phyloP scores from a whole-genome alignment of 2,113 vertebrate genomes.

The Eurypyga helias region DNA sequence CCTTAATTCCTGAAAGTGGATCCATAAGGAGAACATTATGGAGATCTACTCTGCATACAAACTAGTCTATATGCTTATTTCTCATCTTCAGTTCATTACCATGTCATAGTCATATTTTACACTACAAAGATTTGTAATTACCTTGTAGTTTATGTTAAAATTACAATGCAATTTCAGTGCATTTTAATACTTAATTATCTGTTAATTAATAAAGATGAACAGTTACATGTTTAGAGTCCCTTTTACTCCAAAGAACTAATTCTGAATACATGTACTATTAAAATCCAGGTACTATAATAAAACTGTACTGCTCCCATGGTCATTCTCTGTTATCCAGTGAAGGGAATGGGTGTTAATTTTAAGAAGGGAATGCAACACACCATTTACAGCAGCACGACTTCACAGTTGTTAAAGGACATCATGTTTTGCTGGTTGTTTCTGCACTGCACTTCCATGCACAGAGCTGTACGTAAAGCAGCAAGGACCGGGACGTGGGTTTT shows the following conservation, averaged over 20 bases:
- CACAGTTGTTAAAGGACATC: neutral
- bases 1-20: neutral
- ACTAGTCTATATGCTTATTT: neutral
- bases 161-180: neutral
- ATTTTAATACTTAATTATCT: conserved; percentile 17
- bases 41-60: neutral
- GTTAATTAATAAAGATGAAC: conserved; percentile 23
- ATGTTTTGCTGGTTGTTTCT: neutral
- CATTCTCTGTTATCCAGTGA: neutral
- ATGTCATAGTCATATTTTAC: neutral
- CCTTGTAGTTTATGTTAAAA: neutral
- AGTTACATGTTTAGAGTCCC: neutral
- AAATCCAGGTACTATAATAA: neutral
- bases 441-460: no score
- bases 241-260: neutral
- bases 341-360: neutral
- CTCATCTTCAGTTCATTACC: neutral
- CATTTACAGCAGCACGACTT: neutral
- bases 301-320: neutral
- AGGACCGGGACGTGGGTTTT: accelerated
- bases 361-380: neutral
- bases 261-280: neutral
- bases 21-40: neutral
- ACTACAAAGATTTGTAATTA: conserved; percentile 6
- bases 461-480: accelerated